Evolutionary conservation across 2,888 invertebrate species (phyloP).

Genomic region (Noctua fimbriata): DNA sequence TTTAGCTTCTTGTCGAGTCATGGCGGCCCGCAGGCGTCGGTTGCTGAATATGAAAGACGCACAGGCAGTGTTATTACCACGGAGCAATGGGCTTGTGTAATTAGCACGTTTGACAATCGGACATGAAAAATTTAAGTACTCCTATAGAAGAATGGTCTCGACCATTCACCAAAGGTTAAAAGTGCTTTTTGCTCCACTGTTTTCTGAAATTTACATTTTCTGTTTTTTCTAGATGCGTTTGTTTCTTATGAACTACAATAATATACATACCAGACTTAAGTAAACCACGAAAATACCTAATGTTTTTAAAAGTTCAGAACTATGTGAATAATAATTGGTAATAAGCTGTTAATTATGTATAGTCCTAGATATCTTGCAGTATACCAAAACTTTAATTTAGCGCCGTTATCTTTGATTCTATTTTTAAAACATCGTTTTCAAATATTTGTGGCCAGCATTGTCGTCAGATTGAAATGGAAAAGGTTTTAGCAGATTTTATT

Average conservation of each 20-base stretch:
- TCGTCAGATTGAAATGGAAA: not conserved
- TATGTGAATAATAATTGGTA: not conserved
- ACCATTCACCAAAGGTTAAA: not conserved
- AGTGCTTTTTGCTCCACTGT: not conserved
- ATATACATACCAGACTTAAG: not conserved
- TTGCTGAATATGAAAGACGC: not conserved
- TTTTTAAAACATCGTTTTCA: not conserved
- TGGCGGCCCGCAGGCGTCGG: not conserved
- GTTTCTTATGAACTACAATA: no score
- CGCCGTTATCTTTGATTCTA: not conserved
- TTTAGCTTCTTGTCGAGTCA: constrained; percentile 18
- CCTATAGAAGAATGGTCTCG: not conserved
- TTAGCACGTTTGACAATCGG: not conserved
- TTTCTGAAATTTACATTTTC: not conserved
- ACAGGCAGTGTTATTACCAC: not conserved
- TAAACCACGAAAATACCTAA: not conserved
- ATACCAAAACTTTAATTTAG: not conserved
- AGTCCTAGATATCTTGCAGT: not conserved
- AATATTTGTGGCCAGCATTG: constrained; percentile 11
- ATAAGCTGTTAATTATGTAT: not conserved
- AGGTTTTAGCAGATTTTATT: not conserved
- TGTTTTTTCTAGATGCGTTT: not conserved
- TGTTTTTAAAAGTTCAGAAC: not conserved
- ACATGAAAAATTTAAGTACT: not conserved
- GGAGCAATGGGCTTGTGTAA: not conserved